phyloP scores from a whole-genome alignment of 2,113 vertebrate species.

The Chamaea fasciata region DNA sequence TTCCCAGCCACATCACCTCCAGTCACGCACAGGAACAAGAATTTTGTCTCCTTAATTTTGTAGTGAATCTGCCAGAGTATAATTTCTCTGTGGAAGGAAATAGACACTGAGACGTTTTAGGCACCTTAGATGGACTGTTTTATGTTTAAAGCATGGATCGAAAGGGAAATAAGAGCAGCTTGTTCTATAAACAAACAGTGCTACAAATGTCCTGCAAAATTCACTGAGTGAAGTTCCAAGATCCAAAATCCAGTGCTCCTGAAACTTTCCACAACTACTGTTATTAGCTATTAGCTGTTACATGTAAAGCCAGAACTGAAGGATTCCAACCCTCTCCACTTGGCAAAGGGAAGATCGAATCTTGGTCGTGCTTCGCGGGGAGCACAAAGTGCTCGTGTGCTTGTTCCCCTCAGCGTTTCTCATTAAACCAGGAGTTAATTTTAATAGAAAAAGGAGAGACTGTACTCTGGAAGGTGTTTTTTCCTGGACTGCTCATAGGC shows the following conservation, averaged over 20 bases:
- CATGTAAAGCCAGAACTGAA: not conserved
- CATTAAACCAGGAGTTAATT: not conserved
- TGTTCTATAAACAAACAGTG: not conserved
- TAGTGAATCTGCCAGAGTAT: not conserved
- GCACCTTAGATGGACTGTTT: not conserved
- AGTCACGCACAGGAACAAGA: not conserved
- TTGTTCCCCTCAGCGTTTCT: not conserved
- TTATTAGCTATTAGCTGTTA: not conserved
- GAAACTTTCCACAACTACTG: not conserved
- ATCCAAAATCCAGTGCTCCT: not conserved
- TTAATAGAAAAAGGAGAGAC: not conserved
- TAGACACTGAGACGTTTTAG: not conserved
- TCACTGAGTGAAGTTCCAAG: not conserved
- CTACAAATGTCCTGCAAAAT: not conserved
- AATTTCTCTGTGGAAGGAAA: not conserved
- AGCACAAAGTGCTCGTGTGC: not conserved
- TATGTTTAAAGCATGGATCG: not conserved
- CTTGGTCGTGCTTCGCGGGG: rapidly evolving
- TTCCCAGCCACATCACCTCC: not conserved
- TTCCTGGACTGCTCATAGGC: not conserved
- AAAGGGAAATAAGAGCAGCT: not conserved
- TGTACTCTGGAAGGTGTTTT: not conserved
- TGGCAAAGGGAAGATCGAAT: rapidly evolving
- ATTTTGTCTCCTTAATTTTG: not conserved
- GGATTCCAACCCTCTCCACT: not conserved